Conservation (phyloP, 2,797 vertebrate species). For the Nasua narica region DNA sequence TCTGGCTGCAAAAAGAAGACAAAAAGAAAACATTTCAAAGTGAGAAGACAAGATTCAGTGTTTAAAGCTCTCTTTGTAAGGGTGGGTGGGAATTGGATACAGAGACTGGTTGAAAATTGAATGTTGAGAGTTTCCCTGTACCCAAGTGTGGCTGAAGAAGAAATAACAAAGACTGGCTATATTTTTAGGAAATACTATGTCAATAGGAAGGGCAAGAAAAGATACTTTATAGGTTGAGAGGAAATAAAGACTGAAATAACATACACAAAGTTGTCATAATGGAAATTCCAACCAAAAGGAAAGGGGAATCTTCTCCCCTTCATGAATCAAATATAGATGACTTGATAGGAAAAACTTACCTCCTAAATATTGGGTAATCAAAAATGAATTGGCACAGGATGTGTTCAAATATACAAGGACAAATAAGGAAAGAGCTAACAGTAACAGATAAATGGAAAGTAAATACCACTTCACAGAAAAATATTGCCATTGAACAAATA, state of each 20-base stretch:
- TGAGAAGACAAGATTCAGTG: background rate
- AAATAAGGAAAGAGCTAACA: background rate
- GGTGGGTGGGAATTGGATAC: background rate
- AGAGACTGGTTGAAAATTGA: background rate
- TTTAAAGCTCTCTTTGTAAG: background rate
- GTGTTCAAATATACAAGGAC: background rate
- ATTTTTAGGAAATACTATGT: background rate
- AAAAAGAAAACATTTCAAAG: background rate
- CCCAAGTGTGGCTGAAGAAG: background rate
- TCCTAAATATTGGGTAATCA: background rate
- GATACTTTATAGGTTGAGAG: background rate
- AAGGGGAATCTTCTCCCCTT: background rate
- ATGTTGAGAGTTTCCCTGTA: background rate
- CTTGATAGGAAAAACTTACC: background rate
- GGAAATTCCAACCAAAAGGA: background rate
- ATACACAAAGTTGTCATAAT: background rate
- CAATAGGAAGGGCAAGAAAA: background rate
- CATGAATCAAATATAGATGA: background rate
- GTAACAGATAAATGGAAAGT: background rate
- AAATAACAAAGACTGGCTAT: background rate
- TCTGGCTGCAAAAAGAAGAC: background rate
- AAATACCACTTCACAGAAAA: background rate
- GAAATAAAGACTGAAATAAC: background rate
- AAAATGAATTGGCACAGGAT: background rate
- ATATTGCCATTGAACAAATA: background rate